Evolutionary conservation across 2,888 invertebrate genomes (phyloP).

Genomic region (Dasysyrphus albostriatus): DNA sequence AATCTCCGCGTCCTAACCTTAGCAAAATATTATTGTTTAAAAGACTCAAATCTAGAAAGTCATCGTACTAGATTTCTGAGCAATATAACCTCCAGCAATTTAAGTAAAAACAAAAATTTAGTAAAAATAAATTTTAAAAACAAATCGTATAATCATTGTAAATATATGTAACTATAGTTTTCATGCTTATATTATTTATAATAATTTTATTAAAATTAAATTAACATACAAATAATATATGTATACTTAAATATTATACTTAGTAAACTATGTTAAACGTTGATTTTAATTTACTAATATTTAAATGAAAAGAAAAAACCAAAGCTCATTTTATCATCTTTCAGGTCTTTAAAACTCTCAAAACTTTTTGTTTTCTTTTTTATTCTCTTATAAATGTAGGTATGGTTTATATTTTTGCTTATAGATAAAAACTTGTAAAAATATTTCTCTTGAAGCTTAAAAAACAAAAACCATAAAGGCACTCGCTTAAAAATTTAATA

Average conservation of each 20-base stretch:
- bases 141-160: not conserved
- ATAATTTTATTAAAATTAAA: constrained; percentile 5
- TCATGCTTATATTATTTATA: constrained; percentile 14
- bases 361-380: constrained; percentile 22
- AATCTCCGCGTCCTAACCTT: too few species aligned
- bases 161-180: not conserved
- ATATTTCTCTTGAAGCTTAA: constrained; percentile 33
- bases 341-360: constrained; percentile 71
- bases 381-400: not conserved
- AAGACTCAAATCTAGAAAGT: too few species aligned
- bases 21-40: too few species aligned
- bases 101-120: too few species aligned
- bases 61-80: too few species aligned
- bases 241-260: not conserved
- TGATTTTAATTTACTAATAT: not conserved
- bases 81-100: too few species aligned
- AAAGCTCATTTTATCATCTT: not conserved
- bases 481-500: constrained; percentile 23
- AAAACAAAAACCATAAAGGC: constrained; percentile 40
- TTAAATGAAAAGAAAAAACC: not conserved
- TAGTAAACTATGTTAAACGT: not conserved
- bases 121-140: not conserved
- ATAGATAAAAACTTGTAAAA: constrained; percentile 9
- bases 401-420: not conserved
- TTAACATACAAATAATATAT: too few species aligned